Evolutionary conservation across 2,113 vertebrate species (phyloP), one percentile per base, ranked within the genome.

Genomic region (Colistium nudipinnis): DNA sequence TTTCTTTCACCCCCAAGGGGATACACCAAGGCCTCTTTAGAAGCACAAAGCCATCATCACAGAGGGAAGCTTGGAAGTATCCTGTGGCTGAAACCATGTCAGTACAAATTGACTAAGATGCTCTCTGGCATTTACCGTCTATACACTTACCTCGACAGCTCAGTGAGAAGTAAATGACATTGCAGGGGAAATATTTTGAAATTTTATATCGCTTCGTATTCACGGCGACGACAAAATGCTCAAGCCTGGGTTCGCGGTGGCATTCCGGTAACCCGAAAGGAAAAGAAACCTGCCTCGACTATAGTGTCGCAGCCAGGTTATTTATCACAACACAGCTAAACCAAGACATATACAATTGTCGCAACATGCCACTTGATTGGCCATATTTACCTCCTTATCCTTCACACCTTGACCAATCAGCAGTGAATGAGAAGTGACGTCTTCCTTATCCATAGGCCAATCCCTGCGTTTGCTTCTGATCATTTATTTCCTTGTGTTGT

Each of bases 21-120:
- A 86, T 74, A 73, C 67, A 69, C 75, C 38, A 56, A 65, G 83
- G 75, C 70, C 62, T 81, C 71, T 74, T 57, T 47, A 59, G 62
- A 51, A 55, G 76, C 78, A 43, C 51, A 43, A 65, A 39, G 60
- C 54, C 78, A 66, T 70, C 57, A 64, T 79, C 49, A 63, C 61
- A 67, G 12, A 68, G 53, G 48, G 63, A 39, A 71, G 77, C 78
- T 85, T 78, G 80, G 82, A 83, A 85, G 84, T 62, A 80, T 70
- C 73, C 80, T 57, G 60, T 56, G 31, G 79, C 74, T 74, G 73
- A 76, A 78, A 82, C 31, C 69, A 49, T 84, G 76, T 85, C 86
- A 82, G 87, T 83, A 78, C 82, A 83, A 85, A 84, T 85, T 16
- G 16, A 76, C 59, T 82, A 70, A 83, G 59, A 80, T 78, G 67